These are phyloP conservation scores for Eublepharis macularius DNA, from an alignment of 2,113 vertebrate species.

Conservation along the genomic window DNA sequence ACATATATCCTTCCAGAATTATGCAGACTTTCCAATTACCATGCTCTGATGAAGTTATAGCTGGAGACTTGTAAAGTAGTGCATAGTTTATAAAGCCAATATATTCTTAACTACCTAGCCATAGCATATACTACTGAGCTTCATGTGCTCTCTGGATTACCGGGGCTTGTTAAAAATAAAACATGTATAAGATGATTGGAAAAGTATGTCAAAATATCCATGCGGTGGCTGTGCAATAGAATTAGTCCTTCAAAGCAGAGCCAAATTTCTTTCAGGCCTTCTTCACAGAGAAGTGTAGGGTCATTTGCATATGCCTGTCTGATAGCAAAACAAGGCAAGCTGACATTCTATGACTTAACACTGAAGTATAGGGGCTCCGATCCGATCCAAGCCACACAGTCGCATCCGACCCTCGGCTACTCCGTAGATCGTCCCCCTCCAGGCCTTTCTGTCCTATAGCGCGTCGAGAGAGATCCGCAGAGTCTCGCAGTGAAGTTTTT, in stretches of 20 bases:
- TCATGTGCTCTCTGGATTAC: conserved; percentile 65
- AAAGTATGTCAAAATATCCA: conserved; percentile 63
- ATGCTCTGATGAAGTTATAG: conserved; percentile 76
- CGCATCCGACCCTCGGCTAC: too few species aligned
- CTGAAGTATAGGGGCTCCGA: background rate
- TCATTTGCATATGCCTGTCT: background rate
- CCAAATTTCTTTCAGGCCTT: background rate
- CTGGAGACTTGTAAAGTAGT: conserved; percentile 76
- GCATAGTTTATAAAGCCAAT: conserved; percentile 73
- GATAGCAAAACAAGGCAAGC: background rate
- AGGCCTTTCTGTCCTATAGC: too few species aligned
- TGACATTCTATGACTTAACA: background rate
- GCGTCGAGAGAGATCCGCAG: too few species aligned
- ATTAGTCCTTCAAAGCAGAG: background rate
- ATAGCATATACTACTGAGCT: conserved; percentile 53
- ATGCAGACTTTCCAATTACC: conserved; percentile 82
- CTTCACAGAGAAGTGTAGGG: background rate
- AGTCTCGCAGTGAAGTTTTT: too few species aligned
- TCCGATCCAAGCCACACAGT: too few species aligned
- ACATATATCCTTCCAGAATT: conserved; percentile 77
- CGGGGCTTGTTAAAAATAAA: conserved; percentile 65
- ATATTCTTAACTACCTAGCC: conserved; percentile 69
- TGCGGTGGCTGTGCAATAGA: conserved; percentile 3
- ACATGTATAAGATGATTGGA: conserved; percentile 64
- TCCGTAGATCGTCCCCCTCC: too few species aligned